Conservation (phyloP, 2,888 invertebrate genomes). For the Smittia sp. region DNA sequence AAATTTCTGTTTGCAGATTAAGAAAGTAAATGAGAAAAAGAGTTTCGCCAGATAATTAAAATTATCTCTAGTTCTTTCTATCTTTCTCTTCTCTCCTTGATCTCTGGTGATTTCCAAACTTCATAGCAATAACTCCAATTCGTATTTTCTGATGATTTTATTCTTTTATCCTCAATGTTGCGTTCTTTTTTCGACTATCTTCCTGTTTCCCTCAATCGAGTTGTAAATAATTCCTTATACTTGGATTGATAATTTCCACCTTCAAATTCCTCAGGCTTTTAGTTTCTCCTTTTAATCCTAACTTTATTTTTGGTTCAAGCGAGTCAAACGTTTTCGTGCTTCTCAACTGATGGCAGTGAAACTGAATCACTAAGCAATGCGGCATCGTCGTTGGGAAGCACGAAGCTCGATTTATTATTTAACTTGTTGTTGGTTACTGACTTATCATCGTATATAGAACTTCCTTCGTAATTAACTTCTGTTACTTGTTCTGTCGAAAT, state of each 20-base stretch:
- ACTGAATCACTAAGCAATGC: no score
- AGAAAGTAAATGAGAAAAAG: not conserved
- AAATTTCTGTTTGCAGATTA: constrained; percentile 12
- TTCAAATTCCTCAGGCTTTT: not conserved
- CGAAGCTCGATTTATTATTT: no score
- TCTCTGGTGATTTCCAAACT: not conserved
- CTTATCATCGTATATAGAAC: no score
- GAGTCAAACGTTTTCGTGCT: not conserved
- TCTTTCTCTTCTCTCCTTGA: not conserved
- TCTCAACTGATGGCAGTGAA: no score
- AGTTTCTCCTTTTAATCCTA: not conserved
- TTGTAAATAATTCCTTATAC: not conserved
- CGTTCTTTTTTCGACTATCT: constrained; percentile 3
- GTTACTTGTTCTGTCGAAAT: not conserved
- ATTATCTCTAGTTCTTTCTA: not conserved
- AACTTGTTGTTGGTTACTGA: no score
- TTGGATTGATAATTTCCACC: not conserved
- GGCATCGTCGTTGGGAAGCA: no score
- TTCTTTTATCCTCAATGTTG: not conserved
- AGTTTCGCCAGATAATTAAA: not conserved
- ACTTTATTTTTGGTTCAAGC: not conserved
- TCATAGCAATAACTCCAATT: not conserved
- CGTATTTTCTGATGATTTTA: not conserved
- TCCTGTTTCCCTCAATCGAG: not conserved
- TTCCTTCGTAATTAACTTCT: no score